Evolutionary conservation across 2,113 vertebrate genomes (phyloP), one percentile per base, ranked within the genome.

Genomic region (Chroicocephalus ridibundus): DNA sequence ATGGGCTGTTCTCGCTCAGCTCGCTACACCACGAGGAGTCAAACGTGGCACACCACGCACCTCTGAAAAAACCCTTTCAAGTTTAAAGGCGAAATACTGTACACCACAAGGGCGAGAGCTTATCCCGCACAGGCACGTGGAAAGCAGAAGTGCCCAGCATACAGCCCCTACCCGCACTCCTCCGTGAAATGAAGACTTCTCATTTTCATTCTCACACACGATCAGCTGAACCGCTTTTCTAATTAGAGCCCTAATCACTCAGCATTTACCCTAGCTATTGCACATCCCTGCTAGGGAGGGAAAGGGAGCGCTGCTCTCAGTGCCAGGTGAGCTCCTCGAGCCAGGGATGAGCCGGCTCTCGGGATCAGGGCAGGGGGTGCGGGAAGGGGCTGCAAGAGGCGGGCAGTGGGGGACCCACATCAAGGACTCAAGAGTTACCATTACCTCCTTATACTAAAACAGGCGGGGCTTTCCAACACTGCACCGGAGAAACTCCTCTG

Each of bases 301-400:
- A 79, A 82, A 71, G 13, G 2, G 3, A 78, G 7, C 0, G 0
- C 15, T 65, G 65, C 27, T 42, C 3, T 60, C n/a, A 38, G 47
- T 6, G 14, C 8, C 51, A 65, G 29, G 7, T 58, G 61, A 72
- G 31, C 38, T 46, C 15, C 19, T n/a, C 6, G 4, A 75, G 21
- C 9, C 31, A 32, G 38, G 47, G 22, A 34, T 32, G 38, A 62
- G 19, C 3, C 1, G 5, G 15, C 9, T 55, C 26, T 38, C 1
- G 1, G 21, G 6, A 5, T 18, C 31, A 55, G 52, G 25, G 51
- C 2, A 2, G 31, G 13, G 16, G 15, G 5, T 8, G 9, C 0
- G 0, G 34, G 36, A 84, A 51, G n/a, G 14, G 18, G 19, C 15
- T 92, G 49, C 24, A 70, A 42, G 51, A 60, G 10, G 20, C 2